phyloP scores from a whole-genome alignment of 2,888 invertebrate genomes.

The Alviniconcha strummeri region DNA sequence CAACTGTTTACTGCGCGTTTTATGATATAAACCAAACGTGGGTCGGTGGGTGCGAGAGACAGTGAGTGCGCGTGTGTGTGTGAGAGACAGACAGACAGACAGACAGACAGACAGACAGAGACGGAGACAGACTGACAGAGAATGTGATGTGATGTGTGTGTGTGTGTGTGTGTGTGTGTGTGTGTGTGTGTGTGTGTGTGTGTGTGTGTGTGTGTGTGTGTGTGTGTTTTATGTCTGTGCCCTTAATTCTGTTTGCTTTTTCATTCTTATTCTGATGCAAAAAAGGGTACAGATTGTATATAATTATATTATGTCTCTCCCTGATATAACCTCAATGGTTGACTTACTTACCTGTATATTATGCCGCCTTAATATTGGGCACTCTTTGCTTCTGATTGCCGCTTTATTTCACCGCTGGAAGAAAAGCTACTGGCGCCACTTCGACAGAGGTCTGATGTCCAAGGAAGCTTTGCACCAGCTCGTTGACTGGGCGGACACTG shows the following conservation, averaged over 20 bases:
- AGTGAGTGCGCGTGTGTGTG: neutral
- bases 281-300: no score
- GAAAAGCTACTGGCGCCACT: conserved; percentile 20
- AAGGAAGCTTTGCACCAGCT: conserved; percentile 27
- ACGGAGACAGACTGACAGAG: neutral
- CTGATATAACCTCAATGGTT: no score
- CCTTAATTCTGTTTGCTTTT: neutral
- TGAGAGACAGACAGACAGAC: neutral
- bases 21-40: no score
- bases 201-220: neutral
- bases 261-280: no score
- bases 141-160: no score
- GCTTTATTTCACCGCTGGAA: neutral
- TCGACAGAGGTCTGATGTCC: conserved; percentile 30
- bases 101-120: neutral
- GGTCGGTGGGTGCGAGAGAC: no score
- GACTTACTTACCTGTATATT: no score
- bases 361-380: no score
- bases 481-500: conserved; percentile 12
- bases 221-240: neutral
- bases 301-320: no score
- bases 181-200: neutral
- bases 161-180: conserved; percentile 6
- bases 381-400: no score
- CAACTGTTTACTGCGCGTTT: neutral